Base-by-base conservation (phyloP, 1,140 invertebrate genomes). In the Idris sp. region DNA sequence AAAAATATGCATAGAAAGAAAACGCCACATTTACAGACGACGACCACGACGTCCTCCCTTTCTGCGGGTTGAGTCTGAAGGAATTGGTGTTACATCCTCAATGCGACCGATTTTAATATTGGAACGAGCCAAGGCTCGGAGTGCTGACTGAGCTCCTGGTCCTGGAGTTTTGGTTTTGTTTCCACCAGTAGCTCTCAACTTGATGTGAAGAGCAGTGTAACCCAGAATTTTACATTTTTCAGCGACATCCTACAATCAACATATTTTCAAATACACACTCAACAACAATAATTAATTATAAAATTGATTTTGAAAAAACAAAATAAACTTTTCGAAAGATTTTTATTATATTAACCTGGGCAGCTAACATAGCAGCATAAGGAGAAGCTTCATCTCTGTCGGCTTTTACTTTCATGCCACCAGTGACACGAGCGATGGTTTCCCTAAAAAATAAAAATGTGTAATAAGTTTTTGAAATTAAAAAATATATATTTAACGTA, bases 391-490 rank as follows among this genome's bases (percentile, higher is more conserved):
- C 98, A 90, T 99, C 98, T 91, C 98, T 93, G 90, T 99, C 98
- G 81, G 98, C 98, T 88, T 99, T 99, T 0, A 99, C 98, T 90
- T 99, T 99, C 98, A 99, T 99, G 61, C 98, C 98, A 86, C 98
- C 98, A 81, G 98, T 99, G 22, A 99, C 95, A 82, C 98, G 91
- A 56, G 96, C 95, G 83, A 99, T 99, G 1, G 98, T 99, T 95
- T 99, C 98, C 81, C 97, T 94, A 69, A 80, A 82, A 68, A 74
- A 28, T 26, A 30, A 30, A n/a, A n/a, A n/a, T n/a, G n/a, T n/a
- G n/a, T n/a, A n/a, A n/a, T n/a, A n/a, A n/a, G n/a, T n/a, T n/a
- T n/a, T n/a, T n/a, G n/a, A n/a, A n/a, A n/a, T n/a, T n/a, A n/a
- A n/a, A n/a, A n/a, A n/a, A n/a, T n/a, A n/a, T n/a, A n/a, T n/a